phyloP scores from a whole-genome alignment of 2,113 vertebrate species.

The Pipa parva region DNA sequence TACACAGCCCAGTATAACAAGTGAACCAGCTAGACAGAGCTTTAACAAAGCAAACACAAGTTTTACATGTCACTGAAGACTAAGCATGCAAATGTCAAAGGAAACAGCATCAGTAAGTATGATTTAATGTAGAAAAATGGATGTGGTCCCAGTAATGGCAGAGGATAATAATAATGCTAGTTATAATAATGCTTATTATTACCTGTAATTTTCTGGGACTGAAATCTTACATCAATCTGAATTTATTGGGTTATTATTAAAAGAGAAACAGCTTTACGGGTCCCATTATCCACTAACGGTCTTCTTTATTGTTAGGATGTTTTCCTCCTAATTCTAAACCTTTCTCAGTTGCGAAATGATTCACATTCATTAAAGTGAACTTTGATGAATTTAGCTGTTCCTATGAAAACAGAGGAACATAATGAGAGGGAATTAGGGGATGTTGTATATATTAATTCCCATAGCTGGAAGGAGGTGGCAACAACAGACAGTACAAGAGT shows the following conservation, averaged over 20 bases:
- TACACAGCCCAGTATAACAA: too few relatives aligned
- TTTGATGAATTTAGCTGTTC: constrained; percentile 20
- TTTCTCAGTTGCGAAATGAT: constrained; percentile 5
- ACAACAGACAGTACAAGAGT: constrained; percentile 1
- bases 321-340: not conserved
- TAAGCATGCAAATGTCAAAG: constrained; percentile 1
- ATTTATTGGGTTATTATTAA: constrained; percentile 23
- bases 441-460: constrained; percentile 18
- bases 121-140: constrained; percentile 23
- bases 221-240: constrained; percentile 24
- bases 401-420: constrained; percentile 15
- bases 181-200: constrained; percentile 12
- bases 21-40: too few relatives aligned
- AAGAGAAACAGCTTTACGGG: constrained; percentile 21
- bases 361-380: constrained; percentile 10
- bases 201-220: constrained; percentile 27
- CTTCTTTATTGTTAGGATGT: constrained; percentile 14
- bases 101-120: not conserved
- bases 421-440: constrained; percentile 15
- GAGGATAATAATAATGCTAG: too few relatives aligned
- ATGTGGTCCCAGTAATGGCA: constrained; percentile 14
- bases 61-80: not conserved
- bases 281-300: not conserved
- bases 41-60: too few relatives aligned
- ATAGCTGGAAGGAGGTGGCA: constrained; percentile 5